Evolutionary conservation across 2,888 invertebrate species (phyloP), one percentile per base, ranked within the genome.

Genomic region (Zygaena filipendulae): DNA sequence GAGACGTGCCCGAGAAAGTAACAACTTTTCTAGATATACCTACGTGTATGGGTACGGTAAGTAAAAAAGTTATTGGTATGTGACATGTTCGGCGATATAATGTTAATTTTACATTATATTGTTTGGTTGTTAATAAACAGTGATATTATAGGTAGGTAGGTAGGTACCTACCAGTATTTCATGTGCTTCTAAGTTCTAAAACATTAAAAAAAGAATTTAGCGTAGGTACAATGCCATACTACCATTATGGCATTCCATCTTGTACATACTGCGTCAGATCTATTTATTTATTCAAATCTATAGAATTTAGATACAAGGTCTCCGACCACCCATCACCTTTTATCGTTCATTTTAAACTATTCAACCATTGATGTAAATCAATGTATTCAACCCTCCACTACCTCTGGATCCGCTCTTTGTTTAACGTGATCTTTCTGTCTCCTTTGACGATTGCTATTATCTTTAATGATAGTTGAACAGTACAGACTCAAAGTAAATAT

Each of bases 401-500:
- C 36, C 55, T 53, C 57, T 56, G 49, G 48, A 33, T 38, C 44
- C 46, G 49, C 55, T 56, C 57, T 61, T 62, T 60, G 55, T 56
- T 43, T 44, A 40, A 43, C 43, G 40, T 45, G 54, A 59, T 56
- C 51, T 52, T 57, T 55, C 50, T 52, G 42, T 30, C 38, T 29
- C 45, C 45, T 49, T 52, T 53, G 49, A 47, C 51, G 44, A 46
- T 52, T 41, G 42, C n/a, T n/a, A n/a, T n/a, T n/a, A n/a, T n/a
- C n/a, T n/a, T n/a, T n/a, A n/a, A n/a, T n/a, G n/a, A n/a, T n/a
- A n/a, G n/a, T n/a, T n/a, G n/a, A n/a, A n/a, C n/a, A n/a, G n/a
- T n/a, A n/a, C n/a, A n/a, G n/a, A n/a, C n/a, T n/a, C n/a, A n/a
- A n/a, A n/a, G n/a, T n/a, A n/a, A n/a, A n/a, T n/a, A n/a, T n/a